Evolutionary conservation across 2,888 invertebrate genomes (phyloP).

Genomic region (Azorinus chamasolen): DNA sequence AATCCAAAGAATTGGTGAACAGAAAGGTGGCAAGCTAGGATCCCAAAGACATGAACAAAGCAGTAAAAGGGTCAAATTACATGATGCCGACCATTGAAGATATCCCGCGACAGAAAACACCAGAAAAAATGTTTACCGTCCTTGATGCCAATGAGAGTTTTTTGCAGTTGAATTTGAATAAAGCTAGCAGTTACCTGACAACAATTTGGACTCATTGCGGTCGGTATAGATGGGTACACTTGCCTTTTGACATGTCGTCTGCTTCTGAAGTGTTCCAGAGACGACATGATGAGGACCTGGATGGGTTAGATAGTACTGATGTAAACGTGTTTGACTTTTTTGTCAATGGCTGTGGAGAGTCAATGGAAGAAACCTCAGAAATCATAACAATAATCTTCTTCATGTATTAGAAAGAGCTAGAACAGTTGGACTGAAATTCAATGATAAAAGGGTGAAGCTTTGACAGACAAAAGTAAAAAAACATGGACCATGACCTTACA

Average conservation of each 20-base stretch:
- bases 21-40: constrained; percentile 51
- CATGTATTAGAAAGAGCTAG: constrained; percentile 40
- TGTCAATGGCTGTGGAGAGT: constrained; percentile 49
- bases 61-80: constrained; percentile 51
- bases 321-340: constrained; percentile 66
- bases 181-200: constrained; percentile 57
- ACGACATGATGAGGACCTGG: constrained; percentile 51
- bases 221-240: constrained; percentile 57
- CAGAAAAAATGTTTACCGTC: constrained; percentile 60
- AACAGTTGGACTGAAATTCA: constrained; percentile 49
- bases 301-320: constrained; percentile 56
- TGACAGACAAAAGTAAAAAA: constrained; percentile 39
- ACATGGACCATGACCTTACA: constrained; percentile 59
- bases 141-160: constrained; percentile 58
- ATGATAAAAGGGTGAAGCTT: constrained; percentile 51
- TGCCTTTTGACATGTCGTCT: constrained; percentile 64
- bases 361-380: constrained; percentile 39
- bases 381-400: constrained; percentile 50
- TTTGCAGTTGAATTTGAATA: constrained; percentile 58
- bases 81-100: constrained; percentile 63
- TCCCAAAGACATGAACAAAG: constrained; percentile 61
- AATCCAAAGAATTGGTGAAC: too few species aligned
- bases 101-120: constrained; percentile 49
- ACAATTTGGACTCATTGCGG: constrained; percentile 66
- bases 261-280: constrained; percentile 62